A percentile compares a stretch with the other conserved stretches of the same genome.
These are phyloP conservation scores for Synanceia verrucosa DNA, from an alignment of 2,797 vertebrate genomes.

Conservation along the genomic window DNA sequence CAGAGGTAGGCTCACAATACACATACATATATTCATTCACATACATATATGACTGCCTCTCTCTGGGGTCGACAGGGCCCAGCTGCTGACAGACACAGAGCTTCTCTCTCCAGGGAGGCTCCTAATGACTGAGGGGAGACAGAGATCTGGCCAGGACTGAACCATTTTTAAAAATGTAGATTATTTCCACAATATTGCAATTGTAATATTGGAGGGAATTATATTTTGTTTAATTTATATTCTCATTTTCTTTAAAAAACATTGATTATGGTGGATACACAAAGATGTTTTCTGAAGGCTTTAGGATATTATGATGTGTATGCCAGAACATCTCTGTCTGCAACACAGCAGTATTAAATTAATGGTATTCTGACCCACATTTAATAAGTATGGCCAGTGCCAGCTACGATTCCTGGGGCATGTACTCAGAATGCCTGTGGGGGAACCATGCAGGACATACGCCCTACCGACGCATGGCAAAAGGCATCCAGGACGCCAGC, in stretches of 20 bases:
- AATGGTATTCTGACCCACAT: background rate
- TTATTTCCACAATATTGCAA: background rate
- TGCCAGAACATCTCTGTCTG: background rate
- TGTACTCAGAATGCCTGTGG: no score
- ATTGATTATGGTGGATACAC: background rate
- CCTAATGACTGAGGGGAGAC: slow-evolving; percentile 65
- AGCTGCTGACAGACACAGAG: slow-evolving; percentile 68
- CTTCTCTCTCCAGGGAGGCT: slow-evolving; percentile 67
- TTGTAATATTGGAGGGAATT: background rate
- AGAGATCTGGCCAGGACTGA: background rate
- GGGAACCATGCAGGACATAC: no score
- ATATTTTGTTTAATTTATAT: background rate
- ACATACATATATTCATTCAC: no score
- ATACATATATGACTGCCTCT: no score
- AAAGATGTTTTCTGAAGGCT: background rate
- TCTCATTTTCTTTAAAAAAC: background rate
- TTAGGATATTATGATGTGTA: background rate
- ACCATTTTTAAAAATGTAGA: background rate
- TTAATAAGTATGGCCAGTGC: no score
- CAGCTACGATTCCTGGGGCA: no score
- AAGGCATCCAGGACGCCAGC: no score
- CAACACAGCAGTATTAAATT: background rate
- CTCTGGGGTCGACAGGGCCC: slow-evolving; percentile 39
- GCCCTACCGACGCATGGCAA: no score
- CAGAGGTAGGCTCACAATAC: background rate